These are phyloP conservation scores for Colius striatus DNA, from an alignment of 2,113 vertebrate species.

Conservation along the genomic window DNA sequence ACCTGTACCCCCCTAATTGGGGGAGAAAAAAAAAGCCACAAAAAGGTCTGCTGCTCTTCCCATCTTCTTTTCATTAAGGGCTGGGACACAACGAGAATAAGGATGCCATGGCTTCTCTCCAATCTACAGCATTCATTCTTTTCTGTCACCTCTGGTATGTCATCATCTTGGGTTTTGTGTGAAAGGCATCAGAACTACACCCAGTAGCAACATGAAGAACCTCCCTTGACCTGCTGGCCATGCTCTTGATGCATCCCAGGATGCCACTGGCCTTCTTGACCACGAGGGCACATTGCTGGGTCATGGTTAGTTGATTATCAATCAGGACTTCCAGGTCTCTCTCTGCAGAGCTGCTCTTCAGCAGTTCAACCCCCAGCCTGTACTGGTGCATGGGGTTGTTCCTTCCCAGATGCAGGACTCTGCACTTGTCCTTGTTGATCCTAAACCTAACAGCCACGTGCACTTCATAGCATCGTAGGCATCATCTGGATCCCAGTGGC, in stretches of 20 bases:
- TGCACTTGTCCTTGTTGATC: too few relatives aligned
- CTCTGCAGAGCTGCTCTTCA: too few relatives aligned
- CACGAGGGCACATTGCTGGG: too few relatives aligned
- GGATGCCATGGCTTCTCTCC: background rate
- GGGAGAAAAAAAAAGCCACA: too few relatives aligned
- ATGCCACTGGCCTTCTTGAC: too few relatives aligned
- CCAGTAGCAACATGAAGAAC: background rate
- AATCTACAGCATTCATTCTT: background rate
- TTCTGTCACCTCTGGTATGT: background rate
- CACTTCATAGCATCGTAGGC: background rate
- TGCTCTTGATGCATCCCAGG: too few relatives aligned
- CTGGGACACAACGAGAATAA: background rate
- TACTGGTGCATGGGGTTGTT: too few relatives aligned
- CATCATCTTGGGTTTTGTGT: background rate
- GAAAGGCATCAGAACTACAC: background rate
- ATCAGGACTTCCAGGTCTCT: too few relatives aligned
- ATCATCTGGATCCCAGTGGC: background rate
- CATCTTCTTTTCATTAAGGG: background rate
- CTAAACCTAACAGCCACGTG: background rate
- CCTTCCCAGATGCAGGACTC: too few relatives aligned
- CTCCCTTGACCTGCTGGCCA: too few relatives aligned
- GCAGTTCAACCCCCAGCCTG: too few relatives aligned
- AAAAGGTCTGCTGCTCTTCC: background rate
- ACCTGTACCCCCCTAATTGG: rapidly evolving
- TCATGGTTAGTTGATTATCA: too few relatives aligned